Evolutionary conservation across 2,888 invertebrate genomes (phyloP), one percentile per base, ranked within the genome.

Genomic region (Agrochola circellaris): DNA sequence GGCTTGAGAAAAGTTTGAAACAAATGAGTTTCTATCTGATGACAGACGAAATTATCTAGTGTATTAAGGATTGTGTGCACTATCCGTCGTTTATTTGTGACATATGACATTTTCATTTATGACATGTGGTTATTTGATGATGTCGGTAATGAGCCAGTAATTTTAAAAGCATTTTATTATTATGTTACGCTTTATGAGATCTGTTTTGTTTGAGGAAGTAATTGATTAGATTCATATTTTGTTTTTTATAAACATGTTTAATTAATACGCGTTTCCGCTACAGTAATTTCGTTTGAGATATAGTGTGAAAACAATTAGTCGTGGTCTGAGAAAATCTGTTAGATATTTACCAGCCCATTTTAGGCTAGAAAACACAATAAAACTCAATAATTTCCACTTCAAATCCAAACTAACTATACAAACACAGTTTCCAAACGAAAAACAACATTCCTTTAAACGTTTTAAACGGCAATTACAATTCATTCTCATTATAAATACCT

Each of bases 1-100:
- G 91, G 94, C 91, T 88, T 92, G 73, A 83, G 87, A 88, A 89
- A 91, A 83, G 58, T 84, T 85, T 60, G 60, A 79, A 86, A 79
- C 84, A 84, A 87, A 85, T 84, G 69, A 78, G 69, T 77, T 71
- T 78, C 77, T 79, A 80, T 70, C 42, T 42, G 62, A 51, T 80
- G 87, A 82, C 80, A 80, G 65, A 54, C 65, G 73, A 72, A 78
- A 66, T 76, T 75, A 73, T 81, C 69, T 73, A 45, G 20, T 64
- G 56, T 69, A 76, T 76, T 85, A 76, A 54, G 75, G 83, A 75
- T 73, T 70, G 58, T 82, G 72, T 61, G 71, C 85, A 87, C 48
- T 60, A 15, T 15, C 17, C 34, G 77, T 69, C 66, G 71, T 75
- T 54, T 73, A 71, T 68, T 67, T 34, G 3, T 67, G 67, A 80